Base-by-base conservation (phyloP, 2,888 invertebrate genomes). In the Nomada fucata region DNA sequence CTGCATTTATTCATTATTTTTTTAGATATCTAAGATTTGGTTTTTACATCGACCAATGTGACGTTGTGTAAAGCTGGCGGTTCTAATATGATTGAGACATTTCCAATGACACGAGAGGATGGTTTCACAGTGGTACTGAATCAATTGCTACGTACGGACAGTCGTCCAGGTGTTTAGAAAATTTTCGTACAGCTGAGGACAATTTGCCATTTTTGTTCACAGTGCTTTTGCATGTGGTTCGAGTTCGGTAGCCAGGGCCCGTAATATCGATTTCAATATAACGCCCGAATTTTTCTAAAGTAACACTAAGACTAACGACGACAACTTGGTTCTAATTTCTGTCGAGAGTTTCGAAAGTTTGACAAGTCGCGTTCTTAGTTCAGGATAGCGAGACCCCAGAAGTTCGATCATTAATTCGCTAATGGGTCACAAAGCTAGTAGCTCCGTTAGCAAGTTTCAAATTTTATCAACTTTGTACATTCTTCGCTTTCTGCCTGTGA, bases 281-380 rank as follows among this genome's bases (percentile, higher is more conserved):
- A 65, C 20, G 29, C 57, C 68, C 52, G 76, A 50, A 65, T 76
- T 60, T 72, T 61, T 71, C 63, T 83, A 64, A 75, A 69, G 76
- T 72, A 86, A 86, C 79, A 84, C 76, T 67, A 57, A 50, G 82
- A 86, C 77, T 82, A 79, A 79, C 87, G 87, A 82, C 78, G 78
- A 75, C 69, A 69, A 79, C 79, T 77, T 77, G 76, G 69, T 74
- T 81, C 86, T 86, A 86, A 86, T 86, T 86, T 79, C 86, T 82
- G 79, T 76, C 61, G 75, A 76, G 83, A 84, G 86, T 86, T 86
- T 75, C 76, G 63, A 79, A 86, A 86, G 80, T 86, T 86, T 83
- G 86, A 78, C 86, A 86, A 86, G 83, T 86, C 69, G 11, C 70
- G 61, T 65, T 65, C 44, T 76, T 63, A 71, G 72, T 74, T 77